phyloP scores from a whole-genome alignment of 2,113 vertebrate species.

The Glaucomys volans region DNA sequence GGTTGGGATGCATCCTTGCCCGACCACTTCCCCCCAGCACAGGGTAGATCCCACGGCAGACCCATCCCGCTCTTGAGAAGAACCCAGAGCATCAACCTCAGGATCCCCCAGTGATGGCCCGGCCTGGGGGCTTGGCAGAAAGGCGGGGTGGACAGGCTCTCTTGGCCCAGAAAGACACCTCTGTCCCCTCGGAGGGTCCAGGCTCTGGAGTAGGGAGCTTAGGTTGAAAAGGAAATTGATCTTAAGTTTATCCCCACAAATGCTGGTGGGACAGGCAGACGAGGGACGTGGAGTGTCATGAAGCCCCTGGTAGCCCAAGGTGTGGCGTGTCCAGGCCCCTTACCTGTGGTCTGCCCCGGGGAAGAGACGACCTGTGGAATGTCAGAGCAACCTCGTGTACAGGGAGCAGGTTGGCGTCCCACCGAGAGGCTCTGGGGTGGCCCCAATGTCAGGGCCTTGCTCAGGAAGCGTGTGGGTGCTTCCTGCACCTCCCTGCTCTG shows the following conservation, averaged over 20 bases:
- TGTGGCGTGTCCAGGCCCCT: not conserved
- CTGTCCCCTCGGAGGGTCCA: too few species aligned
- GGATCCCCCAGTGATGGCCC: too few species aligned
- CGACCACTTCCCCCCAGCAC: too few species aligned
- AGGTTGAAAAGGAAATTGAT: not conserved
- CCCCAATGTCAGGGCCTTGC: not conserved
- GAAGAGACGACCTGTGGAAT: rapidly evolving
- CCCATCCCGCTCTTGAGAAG: not conserved
- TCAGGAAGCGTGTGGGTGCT: not conserved
- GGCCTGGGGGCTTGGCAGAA: rapidly evolving
- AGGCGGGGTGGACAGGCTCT: too few species aligned
- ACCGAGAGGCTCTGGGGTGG: not conserved
- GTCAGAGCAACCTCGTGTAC: not conserved
- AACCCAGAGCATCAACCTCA: too few species aligned
- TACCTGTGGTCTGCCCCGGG: not conserved
- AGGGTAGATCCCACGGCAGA: too few species aligned
- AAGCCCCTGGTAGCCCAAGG: not conserved
- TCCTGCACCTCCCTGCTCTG: not conserved
- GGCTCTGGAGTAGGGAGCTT: not conserved
- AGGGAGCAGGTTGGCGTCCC: too few species aligned
- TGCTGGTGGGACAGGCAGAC: not conserved
- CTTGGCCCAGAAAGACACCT: not conserved
- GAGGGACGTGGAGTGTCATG: not conserved
- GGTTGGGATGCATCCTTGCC: not conserved
- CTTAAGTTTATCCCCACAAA: not conserved